Base-by-base conservation (phyloP, 2,888 invertebrate species). In the Baronia brevicornis region DNA sequence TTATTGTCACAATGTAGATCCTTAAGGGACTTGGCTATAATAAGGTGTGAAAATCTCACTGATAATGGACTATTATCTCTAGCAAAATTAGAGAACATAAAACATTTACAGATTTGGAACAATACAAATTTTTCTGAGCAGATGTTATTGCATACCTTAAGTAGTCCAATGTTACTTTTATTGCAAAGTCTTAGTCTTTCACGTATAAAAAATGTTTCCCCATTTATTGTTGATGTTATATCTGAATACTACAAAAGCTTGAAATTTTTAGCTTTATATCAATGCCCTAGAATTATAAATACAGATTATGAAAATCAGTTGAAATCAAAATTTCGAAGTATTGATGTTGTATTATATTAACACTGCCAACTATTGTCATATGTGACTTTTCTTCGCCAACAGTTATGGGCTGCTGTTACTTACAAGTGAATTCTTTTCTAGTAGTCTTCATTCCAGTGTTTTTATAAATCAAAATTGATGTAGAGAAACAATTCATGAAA, bases 41-140 rank as follows among this genome's bases (percentile, higher is more conserved):
- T 73, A 38, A 60, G 74, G 26, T 77, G 84, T 45, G 80, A 85
- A 43, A 59, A 51, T 38, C 61, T 85, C 1, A 75, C 78, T 0
- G 79, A 85, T 41, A 49, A 45, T 15, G 78, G 75, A 6, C 53
- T 85, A 6, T 41, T 64, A 5, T 46, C 51, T 25, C 43, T 85
- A 19, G 48, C 54, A 10, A 53, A 61, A 35, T 56, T 79, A 8
- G 57, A 55, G 39, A 46, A 47, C 8, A 46, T 82, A 38, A 49
- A 65, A 37, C 65, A 68, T 42, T 55, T 85, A 41, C 75, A 74
- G 41, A 55, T 85, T 38, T 85, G 84, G 84, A 82, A 84, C 45
- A 85, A 82, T 46, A 39, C 34, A 1, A 60, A 56, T 28, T 84
- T 85, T 44, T 60, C 72, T 10, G 77, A 82, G 53, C 43, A 33